Evolutionary conservation across 2,113 vertebrate species (phyloP), one percentile per base, ranked within the genome.

Genomic region (Cryptotis parvus): DNA sequence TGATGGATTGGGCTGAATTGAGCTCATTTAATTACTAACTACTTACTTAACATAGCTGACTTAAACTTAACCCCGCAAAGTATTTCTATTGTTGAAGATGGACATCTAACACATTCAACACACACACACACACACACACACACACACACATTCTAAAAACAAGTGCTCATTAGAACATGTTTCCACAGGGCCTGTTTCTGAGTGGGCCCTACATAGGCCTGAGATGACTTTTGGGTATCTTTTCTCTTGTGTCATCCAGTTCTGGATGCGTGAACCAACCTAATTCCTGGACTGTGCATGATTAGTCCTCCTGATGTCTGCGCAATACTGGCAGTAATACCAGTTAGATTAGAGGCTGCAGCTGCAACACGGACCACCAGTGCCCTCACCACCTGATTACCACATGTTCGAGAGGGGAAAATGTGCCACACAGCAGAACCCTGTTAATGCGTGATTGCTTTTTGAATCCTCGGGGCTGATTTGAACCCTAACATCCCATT

Each of bases 1-100:
- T 58, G 39, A 45, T 85, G 27, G 74, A 20, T 6, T 43, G 31
- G 29, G 87, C 0, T 55, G 16, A 5, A 3, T 58, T 76, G 49
- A 70, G 11, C n/a, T 76, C 69, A 58, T 31, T 76, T 74, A 55
- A 22, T 82, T 16, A 39, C 16, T 58, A 52, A 26, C 16, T 43
- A 41, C 39, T 89, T 93, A 31, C 26, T 22, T 79, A 70, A 63
- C 4, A 29, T 80, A n/a, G 45, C 39, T 89, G 91, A 31, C 26
- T 22, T 68, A 72, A 58, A 31, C 29, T 29, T 31, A 65, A 29
- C 63, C 75, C 29, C 31, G 26, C 66, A 55, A 91, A 63, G 58
- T 70, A 80, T 81, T 81, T 84, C 35, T 80, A 0, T 84, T 72
- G 61, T 39, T 31, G 37, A 87, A 84, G 10, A 52, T 90, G 18